Base-by-base conservation (phyloP, 2,888 invertebrate genomes). In the Parelbella ahira region DNA sequence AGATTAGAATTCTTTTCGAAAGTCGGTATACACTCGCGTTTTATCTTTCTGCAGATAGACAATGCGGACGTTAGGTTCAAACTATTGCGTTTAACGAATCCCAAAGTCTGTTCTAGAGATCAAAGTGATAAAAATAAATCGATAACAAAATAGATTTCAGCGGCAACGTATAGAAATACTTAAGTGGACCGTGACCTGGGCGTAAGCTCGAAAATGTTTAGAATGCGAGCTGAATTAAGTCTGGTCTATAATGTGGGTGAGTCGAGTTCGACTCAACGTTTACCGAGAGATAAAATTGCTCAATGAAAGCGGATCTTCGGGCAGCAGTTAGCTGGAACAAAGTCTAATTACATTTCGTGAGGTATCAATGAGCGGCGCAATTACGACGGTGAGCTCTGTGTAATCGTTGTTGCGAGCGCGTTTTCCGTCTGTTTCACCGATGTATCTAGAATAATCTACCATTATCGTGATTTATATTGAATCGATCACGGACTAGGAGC, bases 401-500 rank as follows among this genome's bases (percentile, higher is more conserved):
- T 80, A 82, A 82, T 83, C 73, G 74, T 63, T 65, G 68, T 68
- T 64, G 60, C 60, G 68, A 69, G 76, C 72, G 69, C 67, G 71
- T 79, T 83, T 81, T 79, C 76, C 76, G 73, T 70, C 75, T 73
- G 74, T 78, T 77, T 79, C 74, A 65, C 67, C 68, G 78, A 71
- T 72, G 73, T 73, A 71, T 75, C 81, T 70, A 74, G 76, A 78
- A 81, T 83, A 80, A 84, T 84, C 68, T 82, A 75, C 81, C 75
- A 84, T 86, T 84, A 84, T 70, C 75, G 74, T 82, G 86, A 83
- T 84, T 84, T 83, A 84, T 84, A 81, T 80, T 74, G 66, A 66
- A 69, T 63, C 72, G 72, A 81, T 79, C 75, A 72, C 68, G 63
- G 76, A 62, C 65, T 68, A 63, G 71, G 63, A 65, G 65, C 68